A percentile compares a stretch with the other conserved stretches of the same genome.
phyloP scores from a whole-genome alignment of 2,113 vertebrate genomes.

The Lepus americanus region DNA sequence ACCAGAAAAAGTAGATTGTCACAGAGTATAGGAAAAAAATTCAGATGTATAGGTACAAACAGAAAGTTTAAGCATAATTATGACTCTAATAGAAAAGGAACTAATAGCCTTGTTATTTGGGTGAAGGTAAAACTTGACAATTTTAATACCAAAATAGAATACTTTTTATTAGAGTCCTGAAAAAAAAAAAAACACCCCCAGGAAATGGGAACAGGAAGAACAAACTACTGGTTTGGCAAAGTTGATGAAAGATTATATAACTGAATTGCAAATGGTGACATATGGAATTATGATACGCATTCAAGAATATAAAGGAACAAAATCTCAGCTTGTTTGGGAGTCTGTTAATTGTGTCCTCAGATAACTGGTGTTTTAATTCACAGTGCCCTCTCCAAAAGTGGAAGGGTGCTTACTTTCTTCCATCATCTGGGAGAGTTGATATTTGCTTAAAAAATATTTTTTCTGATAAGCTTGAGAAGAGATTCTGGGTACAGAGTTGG shows the following conservation, averaged over 20 bases:
- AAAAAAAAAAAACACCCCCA: neutral
- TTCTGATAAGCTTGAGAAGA: neutral
- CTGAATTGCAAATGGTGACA: conserved; percentile 27
- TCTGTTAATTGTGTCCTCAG: neutral
- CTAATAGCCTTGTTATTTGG: neutral
- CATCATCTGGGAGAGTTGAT: neutral
- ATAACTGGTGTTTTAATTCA: conserved; percentile 13
- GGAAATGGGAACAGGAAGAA: conserved; percentile 68
- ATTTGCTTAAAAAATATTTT: conserved; percentile 60
- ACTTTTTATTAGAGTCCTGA: conserved; percentile 30
- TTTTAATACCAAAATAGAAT: conserved; percentile 61
- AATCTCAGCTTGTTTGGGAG: neutral
- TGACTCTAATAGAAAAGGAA: neutral
- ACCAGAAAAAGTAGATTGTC: neutral
- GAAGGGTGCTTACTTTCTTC: conserved; percentile 38
- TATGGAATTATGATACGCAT: neutral
- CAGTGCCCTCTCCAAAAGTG: neutral
- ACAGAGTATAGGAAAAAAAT: neutral
- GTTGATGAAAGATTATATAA: conserved; percentile 45
- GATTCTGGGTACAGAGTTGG: neutral
- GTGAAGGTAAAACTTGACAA: conserved; percentile 43
- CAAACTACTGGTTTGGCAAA: conserved; percentile 23
- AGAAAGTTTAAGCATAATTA: neutral
- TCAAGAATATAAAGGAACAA: neutral
- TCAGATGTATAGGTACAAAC: neutral